Conservation (phyloP, 2,113 vertebrate genomes). For the Cyanoliseus patagonus region DNA sequence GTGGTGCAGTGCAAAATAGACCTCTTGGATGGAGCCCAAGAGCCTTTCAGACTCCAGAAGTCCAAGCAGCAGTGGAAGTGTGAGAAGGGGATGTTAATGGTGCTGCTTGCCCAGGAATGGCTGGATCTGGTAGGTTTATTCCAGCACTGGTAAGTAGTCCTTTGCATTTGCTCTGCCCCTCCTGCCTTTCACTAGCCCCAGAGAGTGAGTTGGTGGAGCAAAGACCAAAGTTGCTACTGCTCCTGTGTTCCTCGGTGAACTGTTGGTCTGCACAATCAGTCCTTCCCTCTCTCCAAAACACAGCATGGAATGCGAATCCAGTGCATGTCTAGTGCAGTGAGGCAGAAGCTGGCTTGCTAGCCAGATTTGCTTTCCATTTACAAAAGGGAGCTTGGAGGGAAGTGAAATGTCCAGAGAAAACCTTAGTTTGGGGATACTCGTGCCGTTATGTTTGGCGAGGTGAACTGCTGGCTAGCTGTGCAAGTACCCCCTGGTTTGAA, state of each 20-base stretch:
- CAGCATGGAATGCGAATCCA: not conserved
- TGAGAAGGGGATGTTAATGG: fast-evolving
- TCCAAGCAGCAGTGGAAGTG: not conserved
- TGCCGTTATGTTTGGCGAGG: not conserved
- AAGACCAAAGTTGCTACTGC: not conserved
- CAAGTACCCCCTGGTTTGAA: not conserved
- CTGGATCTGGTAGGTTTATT: not conserved
- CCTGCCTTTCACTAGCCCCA: not conserved
- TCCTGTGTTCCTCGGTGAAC: not conserved
- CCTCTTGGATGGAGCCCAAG: not conserved
- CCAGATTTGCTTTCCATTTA: not conserved
- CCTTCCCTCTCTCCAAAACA: not conserved
- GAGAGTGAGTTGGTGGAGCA: not conserved
- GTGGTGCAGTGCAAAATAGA: not conserved
- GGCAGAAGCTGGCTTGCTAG: not conserved
- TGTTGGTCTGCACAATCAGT: not conserved
- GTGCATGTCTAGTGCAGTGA: not conserved
- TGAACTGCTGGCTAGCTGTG: not conserved
- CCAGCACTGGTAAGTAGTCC: not conserved
- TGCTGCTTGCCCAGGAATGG: not conserved
- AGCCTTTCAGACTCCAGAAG: not conserved
- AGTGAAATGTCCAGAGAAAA: not conserved
- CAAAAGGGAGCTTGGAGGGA: not conserved
- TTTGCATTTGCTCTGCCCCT: not conserved
- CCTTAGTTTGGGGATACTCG: not conserved